A percentile compares a stretch with the other conserved stretches of the same genome.
These are phyloP conservation scores for Drosophila helvetica DNA, from an alignment of 2,888 invertebrate species.

Conservation along the genomic window DNA sequence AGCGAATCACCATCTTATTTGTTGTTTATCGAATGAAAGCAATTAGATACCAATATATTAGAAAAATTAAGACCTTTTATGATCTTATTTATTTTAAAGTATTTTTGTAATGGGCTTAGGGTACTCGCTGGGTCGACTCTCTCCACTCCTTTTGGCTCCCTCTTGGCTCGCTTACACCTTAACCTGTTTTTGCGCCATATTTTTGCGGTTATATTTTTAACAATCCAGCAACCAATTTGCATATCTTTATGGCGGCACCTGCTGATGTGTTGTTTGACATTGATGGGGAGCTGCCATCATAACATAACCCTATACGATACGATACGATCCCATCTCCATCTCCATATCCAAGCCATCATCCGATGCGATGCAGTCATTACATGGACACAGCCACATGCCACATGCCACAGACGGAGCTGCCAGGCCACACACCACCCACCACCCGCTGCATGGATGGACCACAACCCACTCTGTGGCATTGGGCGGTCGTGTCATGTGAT, in stretches of 20 bases:
- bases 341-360: background rate
- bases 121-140: background rate
- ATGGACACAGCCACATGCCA: slow-evolving; percentile 16
- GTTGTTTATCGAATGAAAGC: no score
- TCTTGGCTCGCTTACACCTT: slow-evolving; percentile 20
- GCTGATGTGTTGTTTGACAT: slow-evolving; percentile 55
- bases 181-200: slow-evolving; percentile 24
- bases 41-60: no score
- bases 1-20: no score
- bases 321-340: background rate
- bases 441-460: slow-evolving; percentile 23
- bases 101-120: background rate
- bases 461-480: slow-evolving; percentile 1
- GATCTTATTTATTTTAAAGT: no score
- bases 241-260: slow-evolving; percentile 49
- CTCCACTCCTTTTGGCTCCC: no score
- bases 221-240: slow-evolving; percentile 47
- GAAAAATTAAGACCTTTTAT: no score
- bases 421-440: background rate
- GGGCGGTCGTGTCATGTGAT: slow-evolving; percentile 32
- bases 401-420: background rate
- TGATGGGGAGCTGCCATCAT: slow-evolving; percentile 41
- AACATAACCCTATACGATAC: slow-evolving; percentile 10
- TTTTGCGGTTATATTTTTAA: slow-evolving; percentile 8
- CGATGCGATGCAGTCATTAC: slow-evolving; percentile 20